phyloP scores from a whole-genome alignment of 2,113 vertebrate genomes.

The Mobula birostris region DNA sequence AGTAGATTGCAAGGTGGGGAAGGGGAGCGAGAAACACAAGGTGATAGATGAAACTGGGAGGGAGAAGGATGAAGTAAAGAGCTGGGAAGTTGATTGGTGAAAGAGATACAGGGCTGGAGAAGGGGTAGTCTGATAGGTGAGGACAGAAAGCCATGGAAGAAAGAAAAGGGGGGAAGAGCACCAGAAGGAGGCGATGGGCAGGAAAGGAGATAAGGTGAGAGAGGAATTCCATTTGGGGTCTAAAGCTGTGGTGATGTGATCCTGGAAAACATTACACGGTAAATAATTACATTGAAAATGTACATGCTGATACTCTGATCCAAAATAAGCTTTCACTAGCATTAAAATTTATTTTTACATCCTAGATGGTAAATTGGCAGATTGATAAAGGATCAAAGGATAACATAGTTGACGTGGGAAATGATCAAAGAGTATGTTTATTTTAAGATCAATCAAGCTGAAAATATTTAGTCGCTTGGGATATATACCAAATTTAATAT shows the following conservation, averaged over 20 bases:
- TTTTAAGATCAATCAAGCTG: neutral
- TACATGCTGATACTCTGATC: neutral
- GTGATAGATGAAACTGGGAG: no score
- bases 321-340: neutral
- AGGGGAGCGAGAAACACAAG: no score
- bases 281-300: constrained; percentile 16
- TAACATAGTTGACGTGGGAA: neutral
- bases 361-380: neutral
- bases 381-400: neutral
- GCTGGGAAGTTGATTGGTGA: no score
- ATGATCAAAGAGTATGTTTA: neutral
- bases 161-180: no score
- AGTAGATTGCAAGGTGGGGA: no score
- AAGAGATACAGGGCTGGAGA: no score
- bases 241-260: neutral
- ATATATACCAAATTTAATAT: neutral
- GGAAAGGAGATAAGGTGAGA: no score
- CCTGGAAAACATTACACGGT: neutral
- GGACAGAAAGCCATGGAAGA: no score
- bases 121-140: no score
- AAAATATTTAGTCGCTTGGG: neutral
- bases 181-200: no score
- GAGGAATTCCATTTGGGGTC: neutral
- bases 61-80: no score
- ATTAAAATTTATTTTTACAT: constrained; percentile 9